phyloP scores from a whole-genome alignment of 2,797 vertebrate species.

The Atherinosoma microstoma region DNA sequence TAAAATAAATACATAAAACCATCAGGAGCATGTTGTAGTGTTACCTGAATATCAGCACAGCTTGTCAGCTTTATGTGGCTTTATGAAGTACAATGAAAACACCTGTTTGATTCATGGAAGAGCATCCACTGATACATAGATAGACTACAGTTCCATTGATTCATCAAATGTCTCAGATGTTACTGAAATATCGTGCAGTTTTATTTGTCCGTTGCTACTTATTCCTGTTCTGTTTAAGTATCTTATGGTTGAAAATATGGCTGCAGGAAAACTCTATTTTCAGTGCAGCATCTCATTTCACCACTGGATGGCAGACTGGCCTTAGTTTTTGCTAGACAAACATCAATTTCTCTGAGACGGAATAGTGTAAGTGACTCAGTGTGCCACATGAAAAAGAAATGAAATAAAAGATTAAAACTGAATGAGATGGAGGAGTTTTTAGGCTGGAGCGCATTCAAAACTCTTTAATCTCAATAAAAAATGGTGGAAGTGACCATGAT shows the following conservation, averaged over 20 bases:
- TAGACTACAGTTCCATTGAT: background rate
- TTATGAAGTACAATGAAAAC: background rate
- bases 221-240: background rate
- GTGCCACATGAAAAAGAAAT: background rate
- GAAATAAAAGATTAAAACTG: background rate
- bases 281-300: constrained; percentile 9
- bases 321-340: background rate
- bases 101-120: too few species aligned
- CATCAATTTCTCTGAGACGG: background rate
- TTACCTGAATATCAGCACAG: background rate
- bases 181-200: background rate
- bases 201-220: background rate
- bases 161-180: background rate
- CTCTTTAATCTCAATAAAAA: background rate
- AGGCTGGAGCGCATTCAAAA: background rate
- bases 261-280: background rate
- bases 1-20: background rate
- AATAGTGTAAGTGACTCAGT: background rate
- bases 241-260: background rate
- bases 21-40: background rate
- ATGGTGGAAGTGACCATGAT: background rate
- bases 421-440: too few species aligned
- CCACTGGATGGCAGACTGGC: constrained; percentile 64
- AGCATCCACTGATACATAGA: background rate
- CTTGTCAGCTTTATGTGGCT: background rate